phyloP scores from a whole-genome alignment of 2,888 invertebrate genomes.

The Hofmannophila pseudospretella region DNA sequence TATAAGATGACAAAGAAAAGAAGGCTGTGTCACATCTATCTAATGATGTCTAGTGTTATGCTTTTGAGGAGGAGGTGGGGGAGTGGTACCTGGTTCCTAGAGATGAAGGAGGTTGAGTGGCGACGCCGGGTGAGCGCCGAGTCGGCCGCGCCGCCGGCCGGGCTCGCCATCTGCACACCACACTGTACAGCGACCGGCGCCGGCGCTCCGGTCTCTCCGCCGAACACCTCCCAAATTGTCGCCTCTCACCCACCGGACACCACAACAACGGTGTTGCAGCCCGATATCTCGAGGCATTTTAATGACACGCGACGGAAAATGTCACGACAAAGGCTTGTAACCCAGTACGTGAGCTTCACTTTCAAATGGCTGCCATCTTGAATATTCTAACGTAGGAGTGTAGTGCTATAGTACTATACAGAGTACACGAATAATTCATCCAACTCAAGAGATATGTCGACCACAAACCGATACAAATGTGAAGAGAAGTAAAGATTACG shows the following conservation, averaged over 20 bases:
- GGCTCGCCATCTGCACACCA: conserved; percentile 60
- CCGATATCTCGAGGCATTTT: conserved; percentile 44
- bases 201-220: conserved; percentile 3
- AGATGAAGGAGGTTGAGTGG: conserved; percentile 85
- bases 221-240: conserved; percentile 22
- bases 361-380: too few species aligned
- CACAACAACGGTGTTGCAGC: conserved; percentile 45
- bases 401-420: too few species aligned
- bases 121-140: conserved; percentile 84
- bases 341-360: background rate
- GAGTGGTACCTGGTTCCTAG: conserved; percentile 78
- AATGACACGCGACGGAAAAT: background rate
- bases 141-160: conserved; percentile 47
- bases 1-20: too few species aligned
- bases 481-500: background rate
- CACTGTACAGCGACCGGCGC: conserved; percentile 28
- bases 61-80: too few species aligned
- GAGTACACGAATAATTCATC: background rate
- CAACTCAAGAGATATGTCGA: background rate
- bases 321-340: background rate
- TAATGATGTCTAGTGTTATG: too few species aligned
- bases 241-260: conserved; percentile 39
- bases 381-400: too few species aligned
- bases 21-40: too few species aligned
- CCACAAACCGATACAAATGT: background rate